phyloP scores from a whole-genome alignment of 2,888 invertebrate genomes.

The Notocelia uddmanniana region DNA sequence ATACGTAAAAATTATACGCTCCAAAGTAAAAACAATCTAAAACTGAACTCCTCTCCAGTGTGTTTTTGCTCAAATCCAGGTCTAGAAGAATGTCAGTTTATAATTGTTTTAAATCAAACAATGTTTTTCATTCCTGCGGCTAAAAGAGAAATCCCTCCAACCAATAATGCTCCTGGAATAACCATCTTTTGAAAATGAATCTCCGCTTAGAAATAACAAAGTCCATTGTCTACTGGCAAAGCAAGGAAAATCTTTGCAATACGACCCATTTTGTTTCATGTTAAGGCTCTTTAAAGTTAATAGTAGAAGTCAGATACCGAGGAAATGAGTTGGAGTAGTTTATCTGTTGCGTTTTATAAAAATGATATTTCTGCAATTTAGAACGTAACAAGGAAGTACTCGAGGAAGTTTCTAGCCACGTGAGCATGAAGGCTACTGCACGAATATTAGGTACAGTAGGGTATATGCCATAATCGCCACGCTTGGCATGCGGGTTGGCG shows the following conservation, averaged over 20 bases:
- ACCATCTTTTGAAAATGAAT: neutral
- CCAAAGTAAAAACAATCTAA: no score
- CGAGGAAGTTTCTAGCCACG: neutral
- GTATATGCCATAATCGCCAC: no score
- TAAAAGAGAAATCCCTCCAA: neutral
- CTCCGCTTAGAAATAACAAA: neutral
- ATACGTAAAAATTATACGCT: no score
- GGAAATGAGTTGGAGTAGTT: slow-evolving; percentile 20
- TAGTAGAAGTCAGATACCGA: slow-evolving; percentile 28
- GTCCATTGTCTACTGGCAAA: neutral
- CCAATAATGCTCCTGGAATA: neutral
- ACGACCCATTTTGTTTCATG: slow-evolving; percentile 18
- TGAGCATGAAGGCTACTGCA: neutral
- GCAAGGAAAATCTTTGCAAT: slow-evolving; percentile 18
- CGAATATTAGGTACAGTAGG: neutral
- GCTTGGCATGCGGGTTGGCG: no score
- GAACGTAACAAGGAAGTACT: slow-evolving; percentile 3
- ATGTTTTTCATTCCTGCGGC: neutral
- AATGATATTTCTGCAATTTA: slow-evolving; percentile 13
- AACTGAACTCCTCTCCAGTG: no score
- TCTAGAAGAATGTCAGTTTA: no score
- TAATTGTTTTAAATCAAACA: no score
- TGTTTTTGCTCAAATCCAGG: no score
- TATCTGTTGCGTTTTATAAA: slow-evolving; percentile 23
- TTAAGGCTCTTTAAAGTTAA: slow-evolving; percentile 33